Conservation (phyloP, 2,113 vertebrate species). For the Aspiorhynchus laticeps region DNA sequence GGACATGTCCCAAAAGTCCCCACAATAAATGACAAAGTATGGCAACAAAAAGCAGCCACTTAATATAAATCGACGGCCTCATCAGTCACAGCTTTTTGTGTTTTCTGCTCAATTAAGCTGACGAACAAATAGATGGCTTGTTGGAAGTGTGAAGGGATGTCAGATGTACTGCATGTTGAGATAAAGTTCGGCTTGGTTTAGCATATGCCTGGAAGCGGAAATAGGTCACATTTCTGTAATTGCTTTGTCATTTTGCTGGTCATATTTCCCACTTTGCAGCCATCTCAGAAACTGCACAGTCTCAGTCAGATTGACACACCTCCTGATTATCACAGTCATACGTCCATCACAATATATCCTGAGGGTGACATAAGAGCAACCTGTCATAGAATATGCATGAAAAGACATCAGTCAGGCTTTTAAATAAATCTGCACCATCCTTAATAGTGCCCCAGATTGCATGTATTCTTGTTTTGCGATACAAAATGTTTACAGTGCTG, state of each 20-base stretch:
- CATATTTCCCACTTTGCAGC: background rate
- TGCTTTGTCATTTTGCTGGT: conserved; percentile 2
- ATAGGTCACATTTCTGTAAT: conserved; percentile 6
- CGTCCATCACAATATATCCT: background rate
- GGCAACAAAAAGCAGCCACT: background rate
- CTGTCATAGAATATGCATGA: background rate
- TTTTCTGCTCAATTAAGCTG: conserved; percentile 24
- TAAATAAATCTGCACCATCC: background rate
- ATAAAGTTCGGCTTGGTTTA: too few relatives aligned
- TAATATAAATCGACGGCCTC: background rate
- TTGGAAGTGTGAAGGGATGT: background rate
- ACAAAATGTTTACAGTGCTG: background rate
- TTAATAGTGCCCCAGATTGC: background rate
- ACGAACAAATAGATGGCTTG: conserved; percentile 2
- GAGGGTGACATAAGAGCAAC: background rate
- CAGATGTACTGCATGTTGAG: background rate
- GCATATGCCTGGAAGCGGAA: background rate
- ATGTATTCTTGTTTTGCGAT: background rate
- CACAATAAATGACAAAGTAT: background rate
- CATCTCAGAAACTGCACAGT: background rate
- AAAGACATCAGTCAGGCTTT: background rate
- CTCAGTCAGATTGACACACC: conserved; percentile 2
- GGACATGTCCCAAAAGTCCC: background rate
- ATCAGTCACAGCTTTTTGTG: background rate
- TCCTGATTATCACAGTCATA: conserved; percentile 26